phyloP scores from a whole-genome alignment of 1,140 invertebrate genomes.

The Drosophila sturtevanti region DNA sequence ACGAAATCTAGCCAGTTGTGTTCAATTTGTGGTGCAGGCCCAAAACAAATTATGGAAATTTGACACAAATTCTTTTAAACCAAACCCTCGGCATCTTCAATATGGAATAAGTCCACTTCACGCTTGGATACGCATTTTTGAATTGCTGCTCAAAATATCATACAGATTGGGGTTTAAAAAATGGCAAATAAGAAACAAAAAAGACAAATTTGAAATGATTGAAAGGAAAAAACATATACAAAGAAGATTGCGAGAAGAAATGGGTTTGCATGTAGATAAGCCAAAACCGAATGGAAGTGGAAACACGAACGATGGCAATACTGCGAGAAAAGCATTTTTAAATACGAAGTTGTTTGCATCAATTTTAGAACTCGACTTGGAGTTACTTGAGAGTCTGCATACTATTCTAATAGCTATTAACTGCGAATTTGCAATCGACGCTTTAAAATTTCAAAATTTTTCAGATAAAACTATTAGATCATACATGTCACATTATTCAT shows the following conservation, averaged over 20 bases:
- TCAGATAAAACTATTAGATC: constrained; percentile 6
- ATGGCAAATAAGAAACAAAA: constrained; percentile 16
- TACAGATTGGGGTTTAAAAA: neutral
- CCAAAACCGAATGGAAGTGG: too few relatives aligned
- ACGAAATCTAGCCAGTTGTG: neutral
- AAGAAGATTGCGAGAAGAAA: constrained; percentile 8
- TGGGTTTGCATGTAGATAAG: too few relatives aligned
- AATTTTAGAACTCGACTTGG: too few relatives aligned
- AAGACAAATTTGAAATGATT: constrained; percentile 17
- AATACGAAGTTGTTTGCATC: too few relatives aligned
- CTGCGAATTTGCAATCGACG: constrained; percentile 30
- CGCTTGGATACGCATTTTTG: constrained; percentile 18
- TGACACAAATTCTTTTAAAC: constrained; percentile 1
- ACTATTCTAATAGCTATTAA: too few relatives aligned
- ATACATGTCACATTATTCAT: neutral
- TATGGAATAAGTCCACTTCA: constrained; percentile 20
- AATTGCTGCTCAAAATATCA: constrained; percentile 9
- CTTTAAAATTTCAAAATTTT: constrained; percentile 20
- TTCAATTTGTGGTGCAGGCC: too few relatives aligned
- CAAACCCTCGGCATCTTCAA: constrained; percentile 10
- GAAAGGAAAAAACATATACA: constrained; percentile 7
- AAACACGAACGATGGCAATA: too few relatives aligned
- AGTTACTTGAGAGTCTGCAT: too few relatives aligned
- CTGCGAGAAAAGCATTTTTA: too few relatives aligned
- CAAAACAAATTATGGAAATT: neutral